Evolutionary conservation across 2,888 invertebrate genomes (phyloP).

Genomic region (Ormia ochracea): DNA sequence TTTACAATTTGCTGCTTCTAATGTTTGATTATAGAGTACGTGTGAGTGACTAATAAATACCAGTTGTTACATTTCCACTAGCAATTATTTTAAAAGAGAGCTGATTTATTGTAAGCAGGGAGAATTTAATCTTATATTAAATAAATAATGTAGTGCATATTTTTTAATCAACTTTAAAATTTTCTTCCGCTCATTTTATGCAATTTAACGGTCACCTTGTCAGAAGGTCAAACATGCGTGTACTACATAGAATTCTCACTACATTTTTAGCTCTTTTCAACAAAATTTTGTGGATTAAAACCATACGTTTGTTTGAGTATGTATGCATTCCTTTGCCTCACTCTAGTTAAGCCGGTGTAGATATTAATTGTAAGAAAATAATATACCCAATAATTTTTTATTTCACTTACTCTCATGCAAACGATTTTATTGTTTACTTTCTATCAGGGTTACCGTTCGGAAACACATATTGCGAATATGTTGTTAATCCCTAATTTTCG

Average conservation of each 20-base stretch:
- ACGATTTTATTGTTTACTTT: background rate
- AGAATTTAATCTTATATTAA: too few species aligned
- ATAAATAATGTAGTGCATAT: too few species aligned
- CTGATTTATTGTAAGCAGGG: too few species aligned
- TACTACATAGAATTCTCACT: conserved; percentile 31
- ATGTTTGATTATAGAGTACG: too few species aligned
- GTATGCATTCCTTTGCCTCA: conserved; percentile 21
- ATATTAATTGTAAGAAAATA: background rate
- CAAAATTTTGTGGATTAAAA: too few species aligned
- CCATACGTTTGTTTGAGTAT: background rate
- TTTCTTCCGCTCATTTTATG: conserved; percentile 29
- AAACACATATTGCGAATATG: too few species aligned
- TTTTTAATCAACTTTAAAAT: background rate
- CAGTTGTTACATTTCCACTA: too few species aligned
- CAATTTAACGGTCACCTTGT: conserved; percentile 78
- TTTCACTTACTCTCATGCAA: conserved; percentile 10
- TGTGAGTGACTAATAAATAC: too few species aligned
- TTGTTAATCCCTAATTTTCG: too few species aligned
- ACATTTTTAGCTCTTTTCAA: background rate
- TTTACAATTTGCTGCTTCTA: too few species aligned
- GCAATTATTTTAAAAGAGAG: too few species aligned
- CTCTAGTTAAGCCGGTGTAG: conserved; percentile 47
- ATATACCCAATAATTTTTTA: background rate
- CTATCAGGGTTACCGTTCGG: background rate
- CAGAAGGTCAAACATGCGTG: conserved; percentile 78